Base-by-base conservation (phyloP, 2,797 vertebrate genomes). In the Channa striata region DNA sequence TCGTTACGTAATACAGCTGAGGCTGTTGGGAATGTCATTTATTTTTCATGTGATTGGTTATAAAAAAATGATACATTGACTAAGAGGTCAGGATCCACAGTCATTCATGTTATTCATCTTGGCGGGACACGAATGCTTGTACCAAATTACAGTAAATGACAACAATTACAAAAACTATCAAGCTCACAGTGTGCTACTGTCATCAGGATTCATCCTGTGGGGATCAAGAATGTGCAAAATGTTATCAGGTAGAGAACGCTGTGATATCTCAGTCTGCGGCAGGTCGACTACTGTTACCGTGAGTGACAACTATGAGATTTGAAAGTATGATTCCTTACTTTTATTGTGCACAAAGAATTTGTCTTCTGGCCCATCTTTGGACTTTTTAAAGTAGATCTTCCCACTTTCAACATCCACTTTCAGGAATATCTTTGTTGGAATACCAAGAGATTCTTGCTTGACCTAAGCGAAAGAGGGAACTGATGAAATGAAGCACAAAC, bases 391-490 rank as follows among this genome's bases (percentile, higher is more conserved):
- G 72, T 93, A 96, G 62, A 99, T 86, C 81, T 98, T 99, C 63
- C 98, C 97, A 68, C 95, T 92, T 90, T 99, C 97, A 39, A 99
- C 96, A n/a, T 99, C 97, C 8, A 99, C 98, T 82, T 98, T 99
- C 72, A 99, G 95, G 68, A 95, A 95, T 79, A 96, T 93, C 93
- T 98, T 99, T 66, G 93, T 96, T 68, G 96, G 91, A 81, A 99
- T 97, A 25, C 95, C 96, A 23, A 98, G 88, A 58, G 92, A 95
- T 78, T 99, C 97, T 33, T 93, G 92, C 92, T 98, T 99, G 37
- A 98, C 97, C 98, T 99, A 74, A 17, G 62, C 39, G 20, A 64
- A 87, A 89, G 74, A 69, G 30, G 56, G 49, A 79, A 57, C 1
- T 0, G 11, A 49, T 54, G 25, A 70, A 13, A 60, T 36, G 13